phyloP scores from a whole-genome alignment of 2,797 vertebrate species.

The Gambusia yucatana region DNA sequence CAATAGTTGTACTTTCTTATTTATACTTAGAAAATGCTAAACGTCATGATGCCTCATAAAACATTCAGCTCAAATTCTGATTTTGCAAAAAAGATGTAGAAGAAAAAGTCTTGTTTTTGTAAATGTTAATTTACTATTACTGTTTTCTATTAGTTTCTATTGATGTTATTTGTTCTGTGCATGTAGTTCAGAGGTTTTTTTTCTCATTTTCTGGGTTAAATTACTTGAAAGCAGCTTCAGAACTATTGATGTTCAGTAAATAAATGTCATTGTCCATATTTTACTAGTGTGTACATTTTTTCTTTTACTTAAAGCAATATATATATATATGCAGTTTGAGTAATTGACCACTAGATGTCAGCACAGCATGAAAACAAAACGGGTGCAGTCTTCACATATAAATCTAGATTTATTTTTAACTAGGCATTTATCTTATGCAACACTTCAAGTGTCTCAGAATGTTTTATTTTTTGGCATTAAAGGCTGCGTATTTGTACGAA shows the following conservation, averaged over 20 bases:
- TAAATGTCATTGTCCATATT: neutral
- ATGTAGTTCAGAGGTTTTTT: neutral
- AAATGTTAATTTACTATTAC: neutral
- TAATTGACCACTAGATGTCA: constrained; percentile 54
- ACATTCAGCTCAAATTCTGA: constrained; percentile 12
- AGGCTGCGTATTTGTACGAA: constrained; percentile 49
- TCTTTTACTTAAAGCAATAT: neutral
- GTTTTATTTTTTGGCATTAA: constrained; percentile 37
- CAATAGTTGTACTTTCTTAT: constrained; percentile 2
- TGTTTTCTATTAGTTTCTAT: constrained; percentile 9
- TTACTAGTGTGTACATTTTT: neutral
- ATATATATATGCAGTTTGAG: neutral
- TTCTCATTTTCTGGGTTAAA: neutral
- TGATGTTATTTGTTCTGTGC: neutral
- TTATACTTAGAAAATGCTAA: constrained; percentile 2
- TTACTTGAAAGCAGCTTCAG: neutral
- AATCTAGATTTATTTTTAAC: constrained; percentile 73
- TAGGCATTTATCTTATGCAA: constrained; percentile 40
- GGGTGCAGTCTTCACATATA: constrained; percentile 58
- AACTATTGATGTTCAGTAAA: constrained; percentile 9
- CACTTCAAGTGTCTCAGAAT: constrained; percentile 33
- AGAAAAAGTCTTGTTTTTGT: constrained; percentile 21
- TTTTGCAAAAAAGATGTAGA: constrained; percentile 4
- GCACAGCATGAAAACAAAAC: neutral
- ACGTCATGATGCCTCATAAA: neutral